Conservation (phyloP, 2,113 vertebrate species). For the Pyxicephalus adspersus region DNA sequence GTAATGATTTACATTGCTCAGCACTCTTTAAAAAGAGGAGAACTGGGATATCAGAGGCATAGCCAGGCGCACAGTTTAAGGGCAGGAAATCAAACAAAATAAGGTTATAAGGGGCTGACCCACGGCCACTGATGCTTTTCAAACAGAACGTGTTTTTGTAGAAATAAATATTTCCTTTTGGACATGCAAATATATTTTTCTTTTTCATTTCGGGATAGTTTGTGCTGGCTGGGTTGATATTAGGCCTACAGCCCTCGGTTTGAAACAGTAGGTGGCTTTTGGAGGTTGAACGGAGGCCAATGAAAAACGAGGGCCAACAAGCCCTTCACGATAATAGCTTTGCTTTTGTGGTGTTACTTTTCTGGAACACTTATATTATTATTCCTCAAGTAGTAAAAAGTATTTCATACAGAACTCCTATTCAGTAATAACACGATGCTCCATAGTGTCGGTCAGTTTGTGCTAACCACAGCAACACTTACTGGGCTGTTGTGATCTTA, state of each 20-base stretch:
- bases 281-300: constrained; percentile 24
- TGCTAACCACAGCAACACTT: no score
- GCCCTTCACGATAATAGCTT: constrained; percentile 13
- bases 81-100: constrained; percentile 56
- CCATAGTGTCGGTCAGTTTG: no score
- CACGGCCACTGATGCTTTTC: constrained; percentile 14
- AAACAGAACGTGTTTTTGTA: constrained; percentile 25
- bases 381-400: background rate
- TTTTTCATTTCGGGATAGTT: constrained; percentile 5
- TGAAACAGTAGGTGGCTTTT: constrained; percentile 33
- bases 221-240: constrained; percentile 21
- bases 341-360: constrained; percentile 1
- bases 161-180: constrained; percentile 34
- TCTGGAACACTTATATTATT: background rate
- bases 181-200: constrained; percentile 42
- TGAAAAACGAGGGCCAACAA: background rate
- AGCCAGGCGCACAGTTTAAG: constrained; percentile 42
- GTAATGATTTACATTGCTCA: constrained; percentile 58
- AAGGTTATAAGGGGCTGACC: constrained; percentile 25
- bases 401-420: background rate
- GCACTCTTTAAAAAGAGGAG: constrained; percentile 52
- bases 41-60: constrained; percentile 44
- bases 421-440: background rate
- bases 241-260: constrained; percentile 3
- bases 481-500: no score